A percentile compares a stretch with the other conserved stretches of the same genome.
Conservation (phyloP, 2,888 invertebrate genomes). For the Adela reaumurella region DNA sequence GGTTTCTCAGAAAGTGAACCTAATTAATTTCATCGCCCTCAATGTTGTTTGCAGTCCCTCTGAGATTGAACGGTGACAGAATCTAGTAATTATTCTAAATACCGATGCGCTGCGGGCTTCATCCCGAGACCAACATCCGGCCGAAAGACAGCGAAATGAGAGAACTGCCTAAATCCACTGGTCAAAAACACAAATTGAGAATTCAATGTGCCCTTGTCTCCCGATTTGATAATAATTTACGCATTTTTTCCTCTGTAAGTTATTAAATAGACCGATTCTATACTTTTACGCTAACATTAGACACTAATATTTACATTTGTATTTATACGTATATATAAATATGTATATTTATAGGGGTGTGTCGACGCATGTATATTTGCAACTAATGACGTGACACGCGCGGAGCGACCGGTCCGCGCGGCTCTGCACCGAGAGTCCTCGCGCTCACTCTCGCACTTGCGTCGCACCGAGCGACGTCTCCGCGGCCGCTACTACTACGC, state of each 20-base stretch:
- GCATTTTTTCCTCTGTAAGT: slow-evolving; percentile 50
- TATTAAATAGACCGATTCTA: slow-evolving; percentile 56
- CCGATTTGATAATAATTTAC: slow-evolving; percentile 55
- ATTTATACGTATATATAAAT: slow-evolving; percentile 57
- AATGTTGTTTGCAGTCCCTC: no score
- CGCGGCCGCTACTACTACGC: slow-evolving; percentile 12
- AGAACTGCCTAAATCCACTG: slow-evolving; percentile 36
- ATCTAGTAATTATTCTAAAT: no score
- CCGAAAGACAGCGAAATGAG: no score
- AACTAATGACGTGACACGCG: slow-evolving; percentile 52
- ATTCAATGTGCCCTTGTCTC: slow-evolving; percentile 50
- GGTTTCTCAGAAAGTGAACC: no score
- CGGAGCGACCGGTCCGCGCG: slow-evolving; percentile 23
- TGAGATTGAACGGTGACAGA: no score
- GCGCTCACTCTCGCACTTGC: slow-evolving; percentile 35
- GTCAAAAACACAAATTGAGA: slow-evolving; percentile 54
- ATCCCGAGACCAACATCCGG: no score
- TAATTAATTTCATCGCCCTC: no score
- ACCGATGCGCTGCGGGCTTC: no score
- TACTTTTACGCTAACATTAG: slow-evolving; percentile 52
- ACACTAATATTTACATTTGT: slow-evolving; percentile 52
- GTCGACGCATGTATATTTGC: slow-evolving; percentile 48
- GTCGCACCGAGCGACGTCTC: slow-evolving; percentile 11
- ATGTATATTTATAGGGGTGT: slow-evolving; percentile 53
- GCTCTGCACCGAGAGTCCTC: slow-evolving; percentile 23